phyloP scores from a whole-genome alignment of 2,113 vertebrate genomes.

The Hiodon alosoides region DNA sequence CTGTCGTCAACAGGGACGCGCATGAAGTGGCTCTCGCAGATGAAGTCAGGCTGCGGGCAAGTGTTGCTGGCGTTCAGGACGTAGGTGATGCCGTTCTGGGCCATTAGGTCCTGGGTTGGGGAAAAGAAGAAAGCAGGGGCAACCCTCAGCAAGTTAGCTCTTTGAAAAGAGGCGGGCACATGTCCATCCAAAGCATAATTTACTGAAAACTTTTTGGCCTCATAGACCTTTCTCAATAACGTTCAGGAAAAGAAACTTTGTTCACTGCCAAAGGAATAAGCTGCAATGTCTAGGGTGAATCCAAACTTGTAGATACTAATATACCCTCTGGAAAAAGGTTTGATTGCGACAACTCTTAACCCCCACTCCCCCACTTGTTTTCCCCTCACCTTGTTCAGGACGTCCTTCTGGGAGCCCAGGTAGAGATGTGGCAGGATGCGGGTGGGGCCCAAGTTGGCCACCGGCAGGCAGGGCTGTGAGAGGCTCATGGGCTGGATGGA shows the following conservation, averaged over 20 bases:
- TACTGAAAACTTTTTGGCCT: too few species aligned
- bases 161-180: not conserved
- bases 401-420: slow-evolving; percentile 94
- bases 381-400: slow-evolving; percentile 81
- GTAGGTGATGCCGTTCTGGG: slow-evolving; percentile 89
- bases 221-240: too few species aligned
- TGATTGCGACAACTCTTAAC: too few species aligned
- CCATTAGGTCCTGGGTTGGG: slow-evolving; percentile 81
- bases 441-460: slow-evolving; percentile 86
- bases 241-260: too few species aligned
- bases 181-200: not conserved
- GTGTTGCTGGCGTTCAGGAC: slow-evolving; percentile 97
- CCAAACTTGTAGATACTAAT: not conserved
- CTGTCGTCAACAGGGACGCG: slow-evolving; percentile 94
- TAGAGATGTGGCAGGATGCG: slow-evolving; percentile 95
- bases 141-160: too few species aligned
- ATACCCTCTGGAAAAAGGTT: too few species aligned
- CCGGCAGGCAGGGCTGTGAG: slow-evolving; percentile 89
- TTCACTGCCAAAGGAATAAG: too few species aligned
- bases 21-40: slow-evolving; percentile 95
- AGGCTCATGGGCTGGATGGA: slow-evolving; percentile 87
- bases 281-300: not conserved
- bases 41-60: slow-evolving; percentile 96
- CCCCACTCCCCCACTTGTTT: not conserved
- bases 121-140: not conserved